Conservation (phyloP, 2,797 vertebrate species). For the Myiotriccus ornatus region DNA sequence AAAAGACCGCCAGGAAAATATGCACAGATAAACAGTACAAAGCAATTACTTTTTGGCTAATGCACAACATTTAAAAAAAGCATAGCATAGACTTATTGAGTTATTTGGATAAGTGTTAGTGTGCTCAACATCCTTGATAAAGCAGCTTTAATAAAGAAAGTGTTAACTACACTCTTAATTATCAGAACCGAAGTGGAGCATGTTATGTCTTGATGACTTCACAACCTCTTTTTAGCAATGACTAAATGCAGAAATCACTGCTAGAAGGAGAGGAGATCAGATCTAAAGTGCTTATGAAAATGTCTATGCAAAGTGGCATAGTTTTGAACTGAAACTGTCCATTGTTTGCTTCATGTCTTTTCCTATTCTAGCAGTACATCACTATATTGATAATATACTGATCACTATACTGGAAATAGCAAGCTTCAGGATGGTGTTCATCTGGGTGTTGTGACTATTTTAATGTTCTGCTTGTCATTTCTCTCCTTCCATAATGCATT, state of each 20-base stretch:
- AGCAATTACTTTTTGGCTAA: not conserved
- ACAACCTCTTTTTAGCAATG: not conserved
- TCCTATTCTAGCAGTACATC: not conserved
- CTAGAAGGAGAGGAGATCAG: not conserved
- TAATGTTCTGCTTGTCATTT: not conserved
- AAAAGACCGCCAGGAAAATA: not conserved
- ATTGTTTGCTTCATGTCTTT: rapidly evolving
- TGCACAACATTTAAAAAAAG: not conserved
- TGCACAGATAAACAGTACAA: not conserved
- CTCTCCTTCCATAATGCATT: not conserved
- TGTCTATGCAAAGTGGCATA: not conserved
- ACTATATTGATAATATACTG: not conserved
- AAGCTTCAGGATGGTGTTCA: not conserved
- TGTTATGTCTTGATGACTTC: not conserved
- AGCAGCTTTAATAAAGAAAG: not conserved
- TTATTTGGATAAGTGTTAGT: not conserved
- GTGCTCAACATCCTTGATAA: not conserved
- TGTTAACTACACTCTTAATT: not conserved
- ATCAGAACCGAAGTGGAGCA: not conserved
- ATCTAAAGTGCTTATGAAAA: not conserved
- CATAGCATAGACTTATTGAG: not conserved
- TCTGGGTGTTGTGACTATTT: not conserved
- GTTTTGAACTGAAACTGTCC: not conserved
- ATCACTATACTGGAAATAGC: not conserved
- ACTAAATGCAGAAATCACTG: not conserved